Conservation (phyloP, 2,888 invertebrate genomes). For the Mycalesis mineus region DNA sequence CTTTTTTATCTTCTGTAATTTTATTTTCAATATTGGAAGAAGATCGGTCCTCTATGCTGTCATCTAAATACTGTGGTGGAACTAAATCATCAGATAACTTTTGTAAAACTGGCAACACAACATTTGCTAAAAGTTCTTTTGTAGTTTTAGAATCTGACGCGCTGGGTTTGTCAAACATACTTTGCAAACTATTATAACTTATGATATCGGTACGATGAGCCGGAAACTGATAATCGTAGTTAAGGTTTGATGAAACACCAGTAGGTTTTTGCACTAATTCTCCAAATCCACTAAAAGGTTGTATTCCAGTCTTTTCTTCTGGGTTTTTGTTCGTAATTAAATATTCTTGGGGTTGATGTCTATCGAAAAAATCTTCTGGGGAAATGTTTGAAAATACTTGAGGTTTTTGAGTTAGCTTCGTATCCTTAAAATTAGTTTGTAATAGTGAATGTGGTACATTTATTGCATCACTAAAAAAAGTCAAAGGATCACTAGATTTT, state of each 20-base stretch:
- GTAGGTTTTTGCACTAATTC: not conserved
- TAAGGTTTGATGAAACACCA: not conserved
- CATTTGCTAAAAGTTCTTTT: conserved; percentile 3
- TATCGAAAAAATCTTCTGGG: conserved; percentile 1
- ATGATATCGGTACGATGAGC: not conserved
- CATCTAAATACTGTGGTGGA: not conserved
- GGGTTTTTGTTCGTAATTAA: not conserved
- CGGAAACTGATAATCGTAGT: conserved; percentile 1
- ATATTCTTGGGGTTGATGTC: not conserved
- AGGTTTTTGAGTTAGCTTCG: not conserved
- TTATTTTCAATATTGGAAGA: not conserved
- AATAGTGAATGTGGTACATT: not conserved
- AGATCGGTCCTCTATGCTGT: not conserved
- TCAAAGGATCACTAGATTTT: conserved; percentile 11
- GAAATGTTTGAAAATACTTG: not conserved
- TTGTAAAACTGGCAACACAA: conserved; percentile 7
- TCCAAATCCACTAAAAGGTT: not conserved
- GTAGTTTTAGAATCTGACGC: not conserved
- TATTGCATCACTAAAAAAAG: conserved; percentile 15
- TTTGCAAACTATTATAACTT: not conserved
- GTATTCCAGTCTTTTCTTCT: not conserved
- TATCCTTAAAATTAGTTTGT: not conserved
- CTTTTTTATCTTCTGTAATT: not conserved
- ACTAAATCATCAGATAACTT: not conserved
- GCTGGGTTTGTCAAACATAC: not conserved